Conservation (phyloP, 2,113 vertebrate genomes). For the Desmodus rotundus region DNA sequence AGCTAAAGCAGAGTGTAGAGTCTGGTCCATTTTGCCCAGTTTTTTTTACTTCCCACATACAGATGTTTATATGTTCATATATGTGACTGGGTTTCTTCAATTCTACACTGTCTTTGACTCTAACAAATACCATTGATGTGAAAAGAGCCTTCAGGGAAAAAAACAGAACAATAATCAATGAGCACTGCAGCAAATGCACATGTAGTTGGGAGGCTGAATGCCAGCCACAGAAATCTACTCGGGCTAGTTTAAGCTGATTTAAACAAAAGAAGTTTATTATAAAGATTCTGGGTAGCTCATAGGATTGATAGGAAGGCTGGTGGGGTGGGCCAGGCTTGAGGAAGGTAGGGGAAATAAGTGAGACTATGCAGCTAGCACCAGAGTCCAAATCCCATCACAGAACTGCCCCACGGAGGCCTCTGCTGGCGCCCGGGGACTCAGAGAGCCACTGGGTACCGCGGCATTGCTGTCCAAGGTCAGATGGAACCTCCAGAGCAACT, state of each 20-base stretch:
- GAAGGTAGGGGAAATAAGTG: not conserved
- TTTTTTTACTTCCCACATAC: not conserved
- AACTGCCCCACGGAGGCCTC: not conserved
- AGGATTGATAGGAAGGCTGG: not conserved
- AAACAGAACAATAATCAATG: not conserved
- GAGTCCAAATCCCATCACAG: not conserved
- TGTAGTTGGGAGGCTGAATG: not conserved
- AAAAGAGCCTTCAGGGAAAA: not conserved
- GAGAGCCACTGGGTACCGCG: fast-evolving
- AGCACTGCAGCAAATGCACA: not conserved
- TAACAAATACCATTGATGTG: not conserved
- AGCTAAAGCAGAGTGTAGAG: not conserved
- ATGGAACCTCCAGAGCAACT: not conserved
- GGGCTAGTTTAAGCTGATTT: not conserved
- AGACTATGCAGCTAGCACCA: not conserved
- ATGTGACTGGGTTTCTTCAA: not conserved
- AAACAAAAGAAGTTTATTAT: not conserved
- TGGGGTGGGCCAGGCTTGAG: not conserved
- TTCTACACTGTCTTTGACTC: not conserved
- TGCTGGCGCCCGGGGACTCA: too few species aligned
- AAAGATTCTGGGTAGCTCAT: not conserved
- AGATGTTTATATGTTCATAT: not conserved
- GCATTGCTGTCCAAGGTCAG: not conserved
- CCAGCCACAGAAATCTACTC: not conserved
- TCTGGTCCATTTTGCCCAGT: not conserved